Evolutionary conservation across 2,113 vertebrate genomes (phyloP).

Genomic region (Hippolais icterina): DNA sequence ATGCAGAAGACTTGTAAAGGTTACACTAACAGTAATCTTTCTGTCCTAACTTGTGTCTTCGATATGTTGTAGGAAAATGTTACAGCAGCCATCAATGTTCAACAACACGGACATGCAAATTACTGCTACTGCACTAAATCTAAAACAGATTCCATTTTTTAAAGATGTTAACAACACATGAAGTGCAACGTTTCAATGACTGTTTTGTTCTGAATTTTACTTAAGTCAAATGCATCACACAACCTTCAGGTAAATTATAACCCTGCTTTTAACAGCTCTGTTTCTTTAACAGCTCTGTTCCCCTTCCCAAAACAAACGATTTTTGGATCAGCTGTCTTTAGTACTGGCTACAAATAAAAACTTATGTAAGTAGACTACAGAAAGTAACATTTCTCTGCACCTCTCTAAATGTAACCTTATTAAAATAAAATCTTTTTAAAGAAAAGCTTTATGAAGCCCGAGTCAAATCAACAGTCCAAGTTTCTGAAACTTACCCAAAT

Average conservation of each 20-base stretch:
- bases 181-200: background rate
- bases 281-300: background rate
- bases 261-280: background rate
- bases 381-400: background rate
- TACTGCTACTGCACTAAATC: background rate
- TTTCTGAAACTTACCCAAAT: conserved; percentile 85
- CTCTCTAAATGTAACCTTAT: background rate
- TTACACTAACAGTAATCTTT: background rate
- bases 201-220: background rate
- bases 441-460: background rate
- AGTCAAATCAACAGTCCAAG: background rate
- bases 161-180: background rate
- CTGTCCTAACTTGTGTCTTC: background rate
- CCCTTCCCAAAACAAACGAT: background rate
- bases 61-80: background rate
- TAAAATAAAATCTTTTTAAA: background rate
- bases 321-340: background rate
- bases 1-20: background rate
- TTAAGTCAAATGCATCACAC: background rate
- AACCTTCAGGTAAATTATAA: background rate
- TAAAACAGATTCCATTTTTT: background rate
- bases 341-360: background rate
- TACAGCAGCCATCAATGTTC: background rate
- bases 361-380: background rate
- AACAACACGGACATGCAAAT: background rate